Conservation (phyloP, 2,888 invertebrate genomes). For the Hedya salicella region DNA sequence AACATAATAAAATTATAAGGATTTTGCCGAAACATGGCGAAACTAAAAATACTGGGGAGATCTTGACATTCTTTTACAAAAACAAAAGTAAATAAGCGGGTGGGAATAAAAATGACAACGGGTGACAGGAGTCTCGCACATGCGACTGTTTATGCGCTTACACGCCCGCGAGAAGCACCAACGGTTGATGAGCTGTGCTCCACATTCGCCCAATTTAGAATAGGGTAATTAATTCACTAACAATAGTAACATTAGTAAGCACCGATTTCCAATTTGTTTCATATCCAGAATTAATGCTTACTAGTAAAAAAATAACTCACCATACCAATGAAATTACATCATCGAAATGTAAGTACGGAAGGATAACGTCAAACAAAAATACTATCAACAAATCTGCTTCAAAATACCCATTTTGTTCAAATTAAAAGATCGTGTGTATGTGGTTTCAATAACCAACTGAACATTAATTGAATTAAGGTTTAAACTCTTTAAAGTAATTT, state of each 20-base stretch:
- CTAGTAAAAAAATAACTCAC: conserved; percentile 3
- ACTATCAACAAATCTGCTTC: too few species aligned
- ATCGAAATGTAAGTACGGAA: not conserved
- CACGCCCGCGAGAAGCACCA: not conserved
- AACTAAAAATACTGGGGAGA: not conserved
- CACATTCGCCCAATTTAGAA: conserved; percentile 6
- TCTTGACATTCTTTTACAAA: not conserved
- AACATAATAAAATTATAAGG: not conserved
- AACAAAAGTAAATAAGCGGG: conserved; percentile 7
- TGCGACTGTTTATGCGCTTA: conserved; percentile 27
- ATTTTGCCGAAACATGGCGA: not conserved
- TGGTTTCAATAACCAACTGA: too few species aligned
- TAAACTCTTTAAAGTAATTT: too few species aligned
- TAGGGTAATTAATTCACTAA: not conserved
- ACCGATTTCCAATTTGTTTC: conserved; percentile 7
- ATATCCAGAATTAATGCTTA: conserved; percentile 15
- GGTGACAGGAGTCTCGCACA: conserved; percentile 31
- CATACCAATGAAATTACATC: not conserved
- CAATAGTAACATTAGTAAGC: not conserved
- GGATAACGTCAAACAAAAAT: too few species aligned
- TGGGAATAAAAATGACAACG: not conserved
- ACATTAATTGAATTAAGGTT: too few species aligned
- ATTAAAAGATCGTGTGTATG: too few species aligned
- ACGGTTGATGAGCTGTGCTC: not conserved
- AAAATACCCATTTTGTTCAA: too few species aligned